phyloP scores from a whole-genome alignment of 2,888 invertebrate species.

The Tineola bisselliella region DNA sequence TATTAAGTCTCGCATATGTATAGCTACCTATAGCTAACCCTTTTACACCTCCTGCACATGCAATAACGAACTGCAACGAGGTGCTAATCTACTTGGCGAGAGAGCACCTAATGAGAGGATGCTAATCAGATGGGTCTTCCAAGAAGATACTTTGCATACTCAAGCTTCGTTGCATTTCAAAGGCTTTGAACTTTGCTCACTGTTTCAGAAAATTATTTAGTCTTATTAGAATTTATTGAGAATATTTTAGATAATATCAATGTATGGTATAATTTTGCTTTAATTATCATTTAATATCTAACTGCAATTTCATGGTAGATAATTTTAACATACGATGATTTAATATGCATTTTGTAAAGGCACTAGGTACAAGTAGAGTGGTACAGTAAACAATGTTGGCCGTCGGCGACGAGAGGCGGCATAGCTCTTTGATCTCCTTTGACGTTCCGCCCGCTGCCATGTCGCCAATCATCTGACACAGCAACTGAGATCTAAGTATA shows the following conservation, averaged over 20 bases:
- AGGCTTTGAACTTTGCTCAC: background rate
- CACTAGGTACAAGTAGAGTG: background rate
- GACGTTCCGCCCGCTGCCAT: constrained; percentile 3
- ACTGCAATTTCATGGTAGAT: too few species aligned
- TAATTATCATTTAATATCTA: too few species aligned
- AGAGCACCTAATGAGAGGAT: constrained; percentile 10
- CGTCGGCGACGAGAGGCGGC: background rate
- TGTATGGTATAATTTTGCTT: too few species aligned
- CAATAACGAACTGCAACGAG: constrained; percentile 12
- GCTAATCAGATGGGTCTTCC: constrained; percentile 7
- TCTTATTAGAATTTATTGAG: too few species aligned
- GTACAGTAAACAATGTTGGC: background rate
- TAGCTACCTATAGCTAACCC: background rate
- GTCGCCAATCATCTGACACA: background rate
- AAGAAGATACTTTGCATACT: constrained; percentile 10
- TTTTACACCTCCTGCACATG: constrained; percentile 10
- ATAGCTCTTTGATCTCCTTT: background rate
- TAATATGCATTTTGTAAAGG: background rate
- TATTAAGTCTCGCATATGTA: background rate
- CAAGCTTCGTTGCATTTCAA: background rate
- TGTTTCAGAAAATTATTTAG: too few species aligned
- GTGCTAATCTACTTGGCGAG: constrained; percentile 10
- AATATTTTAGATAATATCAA: too few species aligned
- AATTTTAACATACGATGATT: background rate
- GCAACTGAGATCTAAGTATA: background rate